A percentile compares a stretch with the other conserved stretches of the same genome.
phyloP scores from a whole-genome alignment of 2,113 vertebrate genomes.

The Heloderma charlesbogerti region DNA sequence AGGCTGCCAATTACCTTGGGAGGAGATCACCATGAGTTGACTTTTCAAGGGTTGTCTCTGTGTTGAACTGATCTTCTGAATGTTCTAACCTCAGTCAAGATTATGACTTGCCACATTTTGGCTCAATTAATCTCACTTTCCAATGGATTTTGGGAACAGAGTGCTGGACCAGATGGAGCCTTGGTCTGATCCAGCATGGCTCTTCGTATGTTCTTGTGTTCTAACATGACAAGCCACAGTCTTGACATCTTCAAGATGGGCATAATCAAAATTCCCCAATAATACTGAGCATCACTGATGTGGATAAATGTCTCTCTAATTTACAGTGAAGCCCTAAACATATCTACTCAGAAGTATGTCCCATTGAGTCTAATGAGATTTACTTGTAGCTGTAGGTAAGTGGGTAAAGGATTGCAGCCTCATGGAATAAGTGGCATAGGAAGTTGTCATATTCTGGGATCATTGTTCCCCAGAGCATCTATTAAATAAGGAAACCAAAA shows the following conservation, averaged over 20 bases:
- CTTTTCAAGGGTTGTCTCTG: background rate
- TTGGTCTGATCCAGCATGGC: too few relatives aligned
- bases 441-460: background rate
- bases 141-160: background rate
- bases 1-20: background rate
- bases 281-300: background rate
- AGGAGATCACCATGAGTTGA: background rate
- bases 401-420: background rate
- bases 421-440: background rate
- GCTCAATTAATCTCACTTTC: background rate
- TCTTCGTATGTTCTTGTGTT: too few relatives aligned
- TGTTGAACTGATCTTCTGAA: background rate
- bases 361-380: background rate
- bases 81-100: background rate
- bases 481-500: constrained; percentile 17
- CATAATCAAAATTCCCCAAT: too few relatives aligned
- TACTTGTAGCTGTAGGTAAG: background rate
- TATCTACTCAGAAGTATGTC: background rate
- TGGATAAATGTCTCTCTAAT: background rate
- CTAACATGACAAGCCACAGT: background rate
- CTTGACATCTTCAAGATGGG: background rate
- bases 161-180: too few relatives aligned
- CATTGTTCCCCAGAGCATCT: background rate
- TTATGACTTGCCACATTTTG: background rate
- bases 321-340: background rate